Percentiles rank a stretch among this genome's conserved stretches.
Conservation (phyloP, 2,888 invertebrate species). For the Acleris cristana region DNA sequence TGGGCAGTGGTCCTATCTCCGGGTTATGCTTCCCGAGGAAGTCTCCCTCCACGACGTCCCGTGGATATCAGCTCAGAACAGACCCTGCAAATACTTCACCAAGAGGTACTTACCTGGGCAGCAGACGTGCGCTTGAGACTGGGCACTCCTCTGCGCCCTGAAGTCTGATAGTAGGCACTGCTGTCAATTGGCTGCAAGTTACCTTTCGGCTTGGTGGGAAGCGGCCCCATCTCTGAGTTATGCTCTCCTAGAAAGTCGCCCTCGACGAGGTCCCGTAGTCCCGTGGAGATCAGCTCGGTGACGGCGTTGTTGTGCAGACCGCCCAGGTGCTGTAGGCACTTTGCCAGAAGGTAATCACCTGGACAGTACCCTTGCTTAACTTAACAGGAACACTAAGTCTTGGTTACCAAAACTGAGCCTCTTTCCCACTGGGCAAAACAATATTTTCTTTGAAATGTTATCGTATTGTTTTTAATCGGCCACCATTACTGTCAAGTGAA, state of each 20-base stretch:
- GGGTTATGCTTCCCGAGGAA: conserved; percentile 64
- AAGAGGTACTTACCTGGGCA: conserved; percentile 68
- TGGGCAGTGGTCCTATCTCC: conserved; percentile 63
- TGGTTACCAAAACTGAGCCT: too few relatives aligned
- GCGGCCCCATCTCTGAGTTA: conserved; percentile 60
- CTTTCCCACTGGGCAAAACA: too few relatives aligned
- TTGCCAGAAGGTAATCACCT: conserved; percentile 76
- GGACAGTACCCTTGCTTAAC: conserved; percentile 11
- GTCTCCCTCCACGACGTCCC: conserved; percentile 73
- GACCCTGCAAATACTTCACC: conserved; percentile 66
- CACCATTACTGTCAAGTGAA: too few relatives aligned
- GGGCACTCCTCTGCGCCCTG: background rate
- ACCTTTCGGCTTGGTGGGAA: conserved; percentile 71
- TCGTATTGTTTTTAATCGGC: too few relatives aligned
- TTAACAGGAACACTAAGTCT: background rate
- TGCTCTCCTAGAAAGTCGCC: conserved; percentile 70
- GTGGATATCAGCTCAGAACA: conserved; percentile 68
- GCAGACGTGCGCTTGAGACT: background rate
- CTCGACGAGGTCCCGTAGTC: conserved; percentile 72
- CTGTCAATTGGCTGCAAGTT: background rate
- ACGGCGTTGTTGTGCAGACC: conserved; percentile 71
- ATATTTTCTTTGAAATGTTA: too few relatives aligned
- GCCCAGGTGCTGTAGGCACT: conserved; percentile 67
- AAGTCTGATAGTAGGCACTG: background rate
- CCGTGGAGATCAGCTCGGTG: conserved; percentile 73